Evolutionary conservation across 2,113 vertebrate species (phyloP), one percentile per base, ranked within the genome.

Genomic region (Lonchura striata): DNA sequence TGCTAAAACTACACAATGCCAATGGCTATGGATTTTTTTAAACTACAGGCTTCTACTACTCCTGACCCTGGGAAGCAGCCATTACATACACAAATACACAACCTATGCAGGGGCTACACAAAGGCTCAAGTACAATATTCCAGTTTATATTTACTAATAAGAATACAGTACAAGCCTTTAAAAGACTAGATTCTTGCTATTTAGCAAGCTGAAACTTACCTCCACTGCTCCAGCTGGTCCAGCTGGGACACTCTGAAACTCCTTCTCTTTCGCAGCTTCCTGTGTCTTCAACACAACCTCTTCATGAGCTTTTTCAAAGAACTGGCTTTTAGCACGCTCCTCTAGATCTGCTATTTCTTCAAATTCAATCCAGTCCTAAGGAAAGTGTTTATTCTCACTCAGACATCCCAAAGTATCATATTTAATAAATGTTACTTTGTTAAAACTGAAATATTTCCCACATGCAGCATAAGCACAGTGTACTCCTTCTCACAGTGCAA

Each of bases 341-440:
- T 99, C 99, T 46, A 99, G 95, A 96, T 99, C 99, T 1, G 99
- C 99, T 91, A 99, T 99, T 98, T 99, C 99, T 97, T 99, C 99
- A 94, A 99, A 99, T 97, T 99, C 99, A 53, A 99, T 98, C 99
- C 99, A 99, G 96, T 99, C 99, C 99, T 99, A 91, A 74, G 90
- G 69, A 77, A 63, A 66, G 44, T 47, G 93, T 86, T 59, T 2
- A 71, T 52, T 88, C 20, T 75, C 20, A 84, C 6, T 93, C 25
- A 82, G 60, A 70, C 30, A 83, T 56, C 22, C 6, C 10, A 4
- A 61, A 56, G 23, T 31, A 83, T 13, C 3, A 0, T 22, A 88
- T 90, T 33, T 71, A 54, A 50, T 27, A 49, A 33, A 59, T 31
- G 24, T 33, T 24, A 74, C 7, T 72, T 68, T 4, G 7, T 59